Evolutionary conservation across 2,797 vertebrate species (phyloP), one percentile per base, ranked within the genome.

Genomic region (Rhodeus uyekii): DNA sequence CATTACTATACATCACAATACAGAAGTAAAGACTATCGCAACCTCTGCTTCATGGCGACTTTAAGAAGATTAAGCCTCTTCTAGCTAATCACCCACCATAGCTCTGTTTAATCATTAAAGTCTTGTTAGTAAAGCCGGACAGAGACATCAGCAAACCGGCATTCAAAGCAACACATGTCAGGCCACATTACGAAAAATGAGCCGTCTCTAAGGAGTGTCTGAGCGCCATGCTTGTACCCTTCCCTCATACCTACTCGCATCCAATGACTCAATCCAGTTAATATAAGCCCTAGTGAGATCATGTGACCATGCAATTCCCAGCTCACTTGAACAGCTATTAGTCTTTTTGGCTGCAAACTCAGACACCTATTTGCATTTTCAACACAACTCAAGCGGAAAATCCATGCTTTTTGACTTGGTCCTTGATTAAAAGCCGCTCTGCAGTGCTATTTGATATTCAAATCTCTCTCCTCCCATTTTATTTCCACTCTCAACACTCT

Each of bases 401-500:
- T 36, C 22, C 22, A 38, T 5, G 36, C 69, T 48, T 68, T 50
- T 58, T n/a, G 36, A 78, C 24, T 39, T 4, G 5, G 46, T 27
- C 36, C 14, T 8, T 46, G 50, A 42, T 34, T 71, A 60, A 34
- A 67, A 60, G 60, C 50, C 16, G 24, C 24, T 65, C 46, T 39
- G 34, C 76, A 67, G 27, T 22, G 71, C 53, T 29, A 73, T 55
- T 67, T 85, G 32, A 83, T 60, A 72, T 87, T 60, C 36, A 83
- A 67, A 39, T 61, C 29, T 38, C 71, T 82, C 34, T 79, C 42
- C 48, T 81, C 68, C 29, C 27, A 32, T 71, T 77, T 64, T 46
- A 86, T 85, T 82, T 83, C 81, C 78, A 82, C 68, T 78, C 58
- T 76, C 44, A 8, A 29, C 55, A 24, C 19, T 48, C 24, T 72